Conservation (phyloP, 1,140 invertebrate species). For the Pseudomyrmex dendroicus region DNA sequence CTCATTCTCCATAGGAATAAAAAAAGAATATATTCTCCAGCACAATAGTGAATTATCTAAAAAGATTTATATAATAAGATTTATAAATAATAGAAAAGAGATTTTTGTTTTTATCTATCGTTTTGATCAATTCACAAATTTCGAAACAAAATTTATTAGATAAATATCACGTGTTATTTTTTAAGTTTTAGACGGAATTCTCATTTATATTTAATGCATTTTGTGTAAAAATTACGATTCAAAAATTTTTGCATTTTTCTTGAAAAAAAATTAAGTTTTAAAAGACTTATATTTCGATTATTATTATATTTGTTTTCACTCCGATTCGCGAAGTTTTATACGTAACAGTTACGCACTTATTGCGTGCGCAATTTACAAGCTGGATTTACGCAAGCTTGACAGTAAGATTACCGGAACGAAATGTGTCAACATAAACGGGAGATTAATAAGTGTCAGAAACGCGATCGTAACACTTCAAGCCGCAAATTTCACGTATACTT, state of each 20-base stretch:
- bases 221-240: background rate
- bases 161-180: slow-evolving; percentile 17
- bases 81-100: background rate
- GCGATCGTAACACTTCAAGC: background rate
- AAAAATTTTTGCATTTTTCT: background rate
- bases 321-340: background rate
- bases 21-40: slow-evolving; percentile 1
- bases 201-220: background rate
- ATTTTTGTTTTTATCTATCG: background rate
- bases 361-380: background rate
- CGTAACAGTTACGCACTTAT: background rate
- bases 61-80: background rate
- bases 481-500: slow-evolving; percentile 4
- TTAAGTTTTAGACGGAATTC: background rate
- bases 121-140: background rate
- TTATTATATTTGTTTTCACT: no score
- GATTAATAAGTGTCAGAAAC: slow-evolving; percentile 25
- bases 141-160: background rate
- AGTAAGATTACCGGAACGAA: slow-evolving; percentile 1
- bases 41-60: slow-evolving; percentile 16
- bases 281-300: background rate
- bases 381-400: background rate
- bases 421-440: slow-evolving; percentile 8
- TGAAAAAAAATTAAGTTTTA: background rate
- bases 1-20: slow-evolving; percentile 11